Conservation (phyloP, 1,140 invertebrate genomes). For the Campodea augens region DNA sequence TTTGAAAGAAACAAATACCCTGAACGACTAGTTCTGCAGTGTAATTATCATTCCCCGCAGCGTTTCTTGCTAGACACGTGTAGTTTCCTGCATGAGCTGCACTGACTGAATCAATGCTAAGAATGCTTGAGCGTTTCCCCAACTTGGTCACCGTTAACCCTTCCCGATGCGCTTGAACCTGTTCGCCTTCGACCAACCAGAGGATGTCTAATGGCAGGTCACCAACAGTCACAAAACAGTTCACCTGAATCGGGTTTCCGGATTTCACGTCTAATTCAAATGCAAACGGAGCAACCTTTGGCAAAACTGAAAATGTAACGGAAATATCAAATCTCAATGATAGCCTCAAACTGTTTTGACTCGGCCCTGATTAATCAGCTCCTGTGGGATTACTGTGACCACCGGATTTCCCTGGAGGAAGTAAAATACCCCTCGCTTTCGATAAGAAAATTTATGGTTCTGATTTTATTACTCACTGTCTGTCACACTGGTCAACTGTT, state of each 20-base stretch:
- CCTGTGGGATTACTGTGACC: no score
- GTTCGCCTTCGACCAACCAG: conserved; percentile 27
- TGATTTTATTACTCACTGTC: no score
- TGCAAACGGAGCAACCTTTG: conserved; percentile 26
- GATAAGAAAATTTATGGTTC: no score
- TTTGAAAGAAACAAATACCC: no score
- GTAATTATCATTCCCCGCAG: conserved; percentile 37
- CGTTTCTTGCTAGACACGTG: conserved; percentile 34
- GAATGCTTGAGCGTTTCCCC: not conserved
- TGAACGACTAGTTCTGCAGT: conserved; percentile 39
- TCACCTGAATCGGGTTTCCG: not conserved
- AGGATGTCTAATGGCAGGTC: conserved; percentile 21
- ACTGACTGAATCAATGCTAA: not conserved
- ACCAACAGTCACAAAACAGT: not conserved
- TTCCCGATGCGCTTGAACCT: not conserved
- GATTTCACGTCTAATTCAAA: not conserved
- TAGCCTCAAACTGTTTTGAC: no score
- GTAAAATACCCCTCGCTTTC: no score
- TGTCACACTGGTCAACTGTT: no score
- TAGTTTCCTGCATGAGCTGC: conserved; percentile 54
- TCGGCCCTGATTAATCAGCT: no score
- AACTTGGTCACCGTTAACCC: not conserved
- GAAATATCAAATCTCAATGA: no score
- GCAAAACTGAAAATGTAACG: not conserved
- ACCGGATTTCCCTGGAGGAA: no score